Evolutionary conservation across 2,888 invertebrate genomes (phyloP).

Genomic region (Crioceris asparagi): DNA sequence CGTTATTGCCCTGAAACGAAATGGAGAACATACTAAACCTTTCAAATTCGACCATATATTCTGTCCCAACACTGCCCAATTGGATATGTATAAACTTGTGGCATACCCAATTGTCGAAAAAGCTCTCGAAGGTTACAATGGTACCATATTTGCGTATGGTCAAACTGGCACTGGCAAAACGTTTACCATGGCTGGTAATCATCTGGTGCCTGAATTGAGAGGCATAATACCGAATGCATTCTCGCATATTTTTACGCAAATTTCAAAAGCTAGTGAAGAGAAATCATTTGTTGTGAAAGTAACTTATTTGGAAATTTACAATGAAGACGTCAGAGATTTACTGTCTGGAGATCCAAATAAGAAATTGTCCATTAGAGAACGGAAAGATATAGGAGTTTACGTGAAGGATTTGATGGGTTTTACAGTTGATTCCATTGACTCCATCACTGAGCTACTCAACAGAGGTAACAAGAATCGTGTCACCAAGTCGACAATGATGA

Average conservation of each 20-base stretch:
- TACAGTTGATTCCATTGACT: constrained; percentile 68
- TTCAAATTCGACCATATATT: constrained; percentile 96
- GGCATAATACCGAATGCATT: constrained; percentile 99
- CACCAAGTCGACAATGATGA: constrained; percentile 94
- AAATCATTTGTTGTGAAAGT: constrained; percentile 82
- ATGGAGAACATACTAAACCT: constrained; percentile 56
- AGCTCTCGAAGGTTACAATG: constrained; percentile 94
- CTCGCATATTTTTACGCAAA: constrained; percentile 96
- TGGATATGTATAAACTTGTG: constrained; percentile 92
- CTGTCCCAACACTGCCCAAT: constrained; percentile 71
- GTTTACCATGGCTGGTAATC: constrained; percentile 93
- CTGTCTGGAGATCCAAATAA: constrained; percentile 73
- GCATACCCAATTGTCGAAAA: constrained; percentile 95
- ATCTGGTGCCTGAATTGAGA: constrained; percentile 75
- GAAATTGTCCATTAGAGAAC: constrained; percentile 86
- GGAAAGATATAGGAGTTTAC: constrained; percentile 94
- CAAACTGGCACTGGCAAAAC: constrained; percentile 98
- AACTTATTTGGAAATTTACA: constrained; percentile 97
- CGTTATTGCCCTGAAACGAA: constrained; percentile 67
- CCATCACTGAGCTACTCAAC: constrained; percentile 46
- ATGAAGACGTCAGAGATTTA: constrained; percentile 95
- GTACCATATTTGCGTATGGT: constrained; percentile 81
- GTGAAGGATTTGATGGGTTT: constrained; percentile 95
- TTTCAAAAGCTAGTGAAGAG: constrained; percentile 78
- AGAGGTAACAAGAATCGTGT: constrained; percentile 91